phyloP scores from a whole-genome alignment of 2,113 vertebrate species.

The Dasypus novemcinctus region DNA sequence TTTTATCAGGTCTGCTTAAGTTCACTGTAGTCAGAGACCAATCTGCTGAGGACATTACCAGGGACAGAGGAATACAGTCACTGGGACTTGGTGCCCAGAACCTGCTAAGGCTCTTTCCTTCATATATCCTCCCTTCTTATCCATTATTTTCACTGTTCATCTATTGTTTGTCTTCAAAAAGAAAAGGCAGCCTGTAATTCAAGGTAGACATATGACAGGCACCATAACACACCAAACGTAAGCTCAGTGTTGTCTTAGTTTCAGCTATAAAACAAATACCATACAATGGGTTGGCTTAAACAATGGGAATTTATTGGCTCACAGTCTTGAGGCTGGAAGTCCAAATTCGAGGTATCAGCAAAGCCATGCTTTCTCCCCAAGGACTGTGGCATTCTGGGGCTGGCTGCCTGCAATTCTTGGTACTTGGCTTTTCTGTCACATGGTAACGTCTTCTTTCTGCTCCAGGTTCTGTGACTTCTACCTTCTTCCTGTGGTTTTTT shows the following conservation, averaged over 20 bases:
- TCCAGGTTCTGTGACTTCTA: too few species aligned
- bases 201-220: not conserved
- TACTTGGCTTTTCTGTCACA: too few species aligned
- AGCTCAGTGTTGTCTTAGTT: not conserved
- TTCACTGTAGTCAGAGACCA: not conserved
- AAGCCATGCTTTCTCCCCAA: too few species aligned
- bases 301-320: too few species aligned
- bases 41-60: not conserved
- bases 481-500: too few species aligned
- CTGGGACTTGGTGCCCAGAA: not conserved
- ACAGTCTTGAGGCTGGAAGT: too few species aligned
- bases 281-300: too few species aligned
- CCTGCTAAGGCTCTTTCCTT: not conserved
- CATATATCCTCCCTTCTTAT: not conserved
- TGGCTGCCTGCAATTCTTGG: too few species aligned
- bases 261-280: too few species aligned
- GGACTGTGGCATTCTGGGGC: too few species aligned
- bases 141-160: not conserved
- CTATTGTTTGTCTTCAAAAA: not conserved
- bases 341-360: too few species aligned
- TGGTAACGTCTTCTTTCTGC: too few species aligned
- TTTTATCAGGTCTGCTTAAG: conserved; percentile 40
- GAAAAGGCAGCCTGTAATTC: not conserved
- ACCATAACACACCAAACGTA: not conserved
- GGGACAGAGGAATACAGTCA: not conserved